Evolutionary conservation across 2,113 vertebrate genomes (phyloP).

Genomic region (Anoplopoma fimbria): DNA sequence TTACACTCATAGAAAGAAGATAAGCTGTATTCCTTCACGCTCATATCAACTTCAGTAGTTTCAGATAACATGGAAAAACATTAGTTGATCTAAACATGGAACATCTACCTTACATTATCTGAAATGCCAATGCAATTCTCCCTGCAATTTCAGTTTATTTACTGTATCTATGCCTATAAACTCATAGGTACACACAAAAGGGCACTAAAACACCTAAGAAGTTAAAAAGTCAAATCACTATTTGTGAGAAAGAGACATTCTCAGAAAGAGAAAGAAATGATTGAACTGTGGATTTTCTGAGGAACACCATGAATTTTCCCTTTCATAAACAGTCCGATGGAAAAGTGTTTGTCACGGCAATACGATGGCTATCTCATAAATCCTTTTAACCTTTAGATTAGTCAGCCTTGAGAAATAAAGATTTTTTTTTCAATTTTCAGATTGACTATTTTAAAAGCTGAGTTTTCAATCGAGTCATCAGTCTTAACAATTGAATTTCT

Average conservation of each 20-base stretch:
- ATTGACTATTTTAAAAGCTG: conserved; percentile 18
- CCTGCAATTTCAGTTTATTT: not conserved
- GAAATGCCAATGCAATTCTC: not conserved
- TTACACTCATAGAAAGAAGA: conserved; percentile 52
- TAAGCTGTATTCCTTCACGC: conserved; percentile 48
- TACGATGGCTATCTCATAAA: conserved; percentile 45
- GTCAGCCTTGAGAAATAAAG: conserved; percentile 52
- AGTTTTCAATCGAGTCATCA: not conserved
- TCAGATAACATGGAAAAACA: conserved; percentile 31
- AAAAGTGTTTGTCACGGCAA: conserved; percentile 36
- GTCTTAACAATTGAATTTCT: not conserved
- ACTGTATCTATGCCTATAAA: not conserved
- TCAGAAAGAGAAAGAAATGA: conserved; percentile 19
- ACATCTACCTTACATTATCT: not conserved
- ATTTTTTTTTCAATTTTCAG: conserved; percentile 37
- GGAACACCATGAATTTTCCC: conserved; percentile 23
- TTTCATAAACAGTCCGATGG: conserved; percentile 22
- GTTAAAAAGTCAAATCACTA: not conserved
- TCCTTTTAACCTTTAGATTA: conserved; percentile 44
- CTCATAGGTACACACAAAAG: not conserved
- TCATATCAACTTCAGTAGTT: conserved; percentile 9
- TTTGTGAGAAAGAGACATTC: not conserved
- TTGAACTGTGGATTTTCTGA: conserved; percentile 11
- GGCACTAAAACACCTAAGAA: not conserved
- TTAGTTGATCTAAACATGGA: conserved; percentile 21